These are phyloP conservation scores for Trisateles emortualis DNA, from an alignment of 2,888 invertebrate species.

Conservation along the genomic window DNA sequence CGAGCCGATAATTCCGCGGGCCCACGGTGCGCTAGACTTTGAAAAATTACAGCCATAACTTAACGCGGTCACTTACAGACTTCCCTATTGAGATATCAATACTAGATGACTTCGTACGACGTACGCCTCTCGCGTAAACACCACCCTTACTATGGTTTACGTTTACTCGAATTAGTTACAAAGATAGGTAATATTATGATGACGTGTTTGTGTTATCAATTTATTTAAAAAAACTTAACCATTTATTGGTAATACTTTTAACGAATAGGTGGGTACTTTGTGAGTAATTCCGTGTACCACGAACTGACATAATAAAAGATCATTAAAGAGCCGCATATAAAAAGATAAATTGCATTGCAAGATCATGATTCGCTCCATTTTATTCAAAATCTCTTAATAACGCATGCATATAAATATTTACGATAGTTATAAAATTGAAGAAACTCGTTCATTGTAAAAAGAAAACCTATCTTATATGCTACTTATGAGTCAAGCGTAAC, in stretches of 20 bases:
- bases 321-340: not conserved
- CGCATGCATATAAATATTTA: constrained; percentile 1
- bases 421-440: constrained; percentile 1
- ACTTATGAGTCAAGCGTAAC: constrained; percentile 45
- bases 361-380: not conserved
- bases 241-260: not conserved
- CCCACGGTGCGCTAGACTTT: constrained; percentile 70
- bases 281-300: not conserved
- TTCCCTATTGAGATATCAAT: constrained; percentile 86
- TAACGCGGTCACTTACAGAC: constrained; percentile 83
- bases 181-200: too few species aligned
- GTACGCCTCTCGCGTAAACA: constrained; percentile 72
- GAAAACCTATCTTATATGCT: constrained; percentile 34
- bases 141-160: constrained; percentile 57
- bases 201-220: too few species aligned
- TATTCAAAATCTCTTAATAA: not conserved
- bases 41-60: constrained; percentile 83
- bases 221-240: too few species aligned
- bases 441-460: constrained; percentile 24
- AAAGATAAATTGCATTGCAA: not conserved
- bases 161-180: constrained; percentile 26
- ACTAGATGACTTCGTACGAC: constrained; percentile 76
- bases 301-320: not conserved
- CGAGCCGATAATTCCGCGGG: constrained; percentile 65
- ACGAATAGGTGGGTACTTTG: not conserved